These are phyloP conservation scores for Struthio camelus DNA, from an alignment of 2,113 vertebrate genomes.

Conservation along the genomic window DNA sequence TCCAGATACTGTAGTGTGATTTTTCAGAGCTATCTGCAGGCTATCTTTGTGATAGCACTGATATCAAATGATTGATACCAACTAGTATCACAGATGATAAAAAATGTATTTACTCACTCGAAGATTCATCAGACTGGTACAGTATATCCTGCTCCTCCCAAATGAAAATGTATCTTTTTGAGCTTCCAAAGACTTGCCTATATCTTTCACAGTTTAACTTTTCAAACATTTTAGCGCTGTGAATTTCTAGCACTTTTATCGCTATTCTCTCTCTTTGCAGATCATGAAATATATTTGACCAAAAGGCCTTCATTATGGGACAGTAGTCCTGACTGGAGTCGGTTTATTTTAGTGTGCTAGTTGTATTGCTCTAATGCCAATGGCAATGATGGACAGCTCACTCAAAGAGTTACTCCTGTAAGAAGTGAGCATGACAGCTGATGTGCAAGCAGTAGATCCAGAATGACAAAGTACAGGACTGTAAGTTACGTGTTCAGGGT, in stretches of 20 bases:
- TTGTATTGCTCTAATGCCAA: not conserved
- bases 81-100: not conserved
- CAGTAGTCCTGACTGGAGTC: not conserved
- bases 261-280: not conserved
- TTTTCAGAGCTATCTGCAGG: not conserved
- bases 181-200: not conserved
- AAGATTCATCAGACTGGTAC: not conserved
- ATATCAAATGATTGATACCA: not conserved
- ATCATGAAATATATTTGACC: not conserved
- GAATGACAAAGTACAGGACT: not conserved
- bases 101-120: not conserved
- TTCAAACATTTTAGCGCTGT: not conserved
- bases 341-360: not conserved
- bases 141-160: not conserved
- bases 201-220: not conserved
- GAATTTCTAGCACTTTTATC: not conserved
- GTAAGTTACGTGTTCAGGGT: not conserved
- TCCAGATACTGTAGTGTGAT: not conserved
- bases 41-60: not conserved
- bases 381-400: not conserved
- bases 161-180: not conserved
- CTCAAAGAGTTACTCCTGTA: not conserved
- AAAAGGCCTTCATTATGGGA: accelerated
- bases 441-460: not conserved
- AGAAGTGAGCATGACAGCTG: not conserved